These are phyloP conservation scores for Amniataba percoides DNA, from an alignment of 2,797 vertebrate species.

Conservation along the genomic window DNA sequence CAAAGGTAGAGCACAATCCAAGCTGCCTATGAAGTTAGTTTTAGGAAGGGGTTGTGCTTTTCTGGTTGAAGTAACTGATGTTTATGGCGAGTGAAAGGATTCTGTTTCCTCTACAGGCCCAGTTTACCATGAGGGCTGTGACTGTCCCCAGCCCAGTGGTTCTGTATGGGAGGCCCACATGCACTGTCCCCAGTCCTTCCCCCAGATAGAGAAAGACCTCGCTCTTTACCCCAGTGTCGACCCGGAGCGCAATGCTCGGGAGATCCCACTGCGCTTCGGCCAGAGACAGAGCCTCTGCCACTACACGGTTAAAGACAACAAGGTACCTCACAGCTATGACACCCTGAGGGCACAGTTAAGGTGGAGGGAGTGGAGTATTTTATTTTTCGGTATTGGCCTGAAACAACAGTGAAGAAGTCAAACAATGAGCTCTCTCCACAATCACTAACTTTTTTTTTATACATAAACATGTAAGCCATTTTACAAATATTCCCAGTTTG, in stretches of 20 bases:
- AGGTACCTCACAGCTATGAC: constrained; percentile 80
- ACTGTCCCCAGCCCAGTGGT: constrained; percentile 90
- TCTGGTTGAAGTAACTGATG: neutral
- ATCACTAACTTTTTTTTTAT: neutral
- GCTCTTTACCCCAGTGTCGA: constrained; percentile 87
- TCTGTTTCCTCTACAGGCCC: constrained; percentile 82
- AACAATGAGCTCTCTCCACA: neutral
- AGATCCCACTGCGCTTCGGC: constrained; percentile 94
- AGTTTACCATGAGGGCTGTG: constrained; percentile 94
- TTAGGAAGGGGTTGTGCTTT: neutral
- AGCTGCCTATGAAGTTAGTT: neutral
- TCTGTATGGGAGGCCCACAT: constrained; percentile 89
- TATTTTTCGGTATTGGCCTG: neutral
- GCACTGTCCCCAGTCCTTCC: constrained; percentile 90
- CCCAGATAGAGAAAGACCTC: constrained; percentile 93
- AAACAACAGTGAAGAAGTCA: neutral
- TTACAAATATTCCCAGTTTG: neutral
- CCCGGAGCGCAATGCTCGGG: constrained; percentile 90
- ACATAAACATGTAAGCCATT: neutral
- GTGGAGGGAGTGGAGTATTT: neutral
- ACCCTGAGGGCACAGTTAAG: no score
- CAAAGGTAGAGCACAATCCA: constrained; percentile 84
- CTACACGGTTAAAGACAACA: constrained; percentile 95
- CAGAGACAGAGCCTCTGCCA: constrained; percentile 97
- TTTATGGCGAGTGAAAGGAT: neutral